phyloP scores from a whole-genome alignment of 2,888 invertebrate species.

The Eristalis intricaria region DNA sequence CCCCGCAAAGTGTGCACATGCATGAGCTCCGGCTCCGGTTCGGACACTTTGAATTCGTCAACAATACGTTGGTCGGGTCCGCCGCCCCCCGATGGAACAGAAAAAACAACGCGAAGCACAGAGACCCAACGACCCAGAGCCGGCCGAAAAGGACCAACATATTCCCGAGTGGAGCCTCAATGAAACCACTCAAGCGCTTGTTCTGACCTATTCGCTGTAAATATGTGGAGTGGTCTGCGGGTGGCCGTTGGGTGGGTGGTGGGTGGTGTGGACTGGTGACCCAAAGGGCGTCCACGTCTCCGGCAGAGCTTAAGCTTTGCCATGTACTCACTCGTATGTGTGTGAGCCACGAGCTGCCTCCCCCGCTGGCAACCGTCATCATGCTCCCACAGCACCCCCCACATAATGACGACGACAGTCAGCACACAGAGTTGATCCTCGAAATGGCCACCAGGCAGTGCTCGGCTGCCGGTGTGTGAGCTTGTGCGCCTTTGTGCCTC shows the following conservation, averaged over 20 bases:
- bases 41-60: slow-evolving; percentile 50
- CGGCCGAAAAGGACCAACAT: neutral
- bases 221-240: slow-evolving; percentile 30
- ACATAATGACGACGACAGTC: slow-evolving; percentile 57
- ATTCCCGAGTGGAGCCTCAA: slow-evolving; percentile 17
- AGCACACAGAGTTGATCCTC: slow-evolving; percentile 48
- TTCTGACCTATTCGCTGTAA: slow-evolving; percentile 51
- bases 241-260: neutral
- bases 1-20: slow-evolving; percentile 45
- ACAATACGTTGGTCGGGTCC: slow-evolving; percentile 16
- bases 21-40: slow-evolving; percentile 29
- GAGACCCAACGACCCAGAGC: neutral
- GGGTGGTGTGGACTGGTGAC: slow-evolving; percentile 10
- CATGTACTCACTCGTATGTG: slow-evolving; percentile 4
- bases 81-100: neutral
- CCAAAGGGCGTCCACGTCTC: slow-evolving; percentile 34
- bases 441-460: slow-evolving; percentile 28
- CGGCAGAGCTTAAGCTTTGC: slow-evolving; percentile 43
- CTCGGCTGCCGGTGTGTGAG: neutral
- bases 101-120: too few relatives aligned
- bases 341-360: slow-evolving; percentile 52
- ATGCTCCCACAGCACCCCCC: slow-evolving; percentile 32
- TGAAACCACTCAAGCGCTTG: slow-evolving; percentile 56
- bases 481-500: slow-evolving; percentile 8
- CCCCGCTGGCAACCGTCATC: slow-evolving; percentile 9